Conservation (phyloP, 2,113 vertebrate genomes). For the Rhabdomys dilectus region DNA sequence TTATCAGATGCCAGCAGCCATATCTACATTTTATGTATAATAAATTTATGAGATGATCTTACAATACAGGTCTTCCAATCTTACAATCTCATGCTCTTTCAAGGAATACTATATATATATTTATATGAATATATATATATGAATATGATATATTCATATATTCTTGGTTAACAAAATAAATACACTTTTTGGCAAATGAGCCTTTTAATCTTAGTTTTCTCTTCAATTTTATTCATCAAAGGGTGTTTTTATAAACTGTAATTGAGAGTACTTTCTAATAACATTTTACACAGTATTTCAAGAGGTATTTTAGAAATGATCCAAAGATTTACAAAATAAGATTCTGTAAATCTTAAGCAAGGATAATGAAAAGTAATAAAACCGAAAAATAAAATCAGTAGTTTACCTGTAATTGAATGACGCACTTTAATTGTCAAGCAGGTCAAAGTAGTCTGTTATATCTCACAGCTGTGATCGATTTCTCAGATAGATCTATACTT, state of each 20-base stretch:
- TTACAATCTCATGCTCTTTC: background rate
- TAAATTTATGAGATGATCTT: background rate
- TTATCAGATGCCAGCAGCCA: background rate
- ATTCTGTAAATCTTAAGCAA: background rate
- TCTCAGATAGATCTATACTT: background rate
- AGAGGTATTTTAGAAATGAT: background rate
- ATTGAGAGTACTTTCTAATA: background rate
- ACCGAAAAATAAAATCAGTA: background rate
- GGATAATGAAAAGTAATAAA: background rate
- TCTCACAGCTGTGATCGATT: background rate
- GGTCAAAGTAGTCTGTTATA: background rate
- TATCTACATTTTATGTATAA: background rate
- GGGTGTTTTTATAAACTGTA: background rate
- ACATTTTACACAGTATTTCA: background rate
- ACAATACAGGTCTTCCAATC: background rate
- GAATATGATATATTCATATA: background rate
- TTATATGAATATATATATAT: too few relatives aligned
- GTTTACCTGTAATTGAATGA: background rate
- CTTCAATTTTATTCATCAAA: background rate
- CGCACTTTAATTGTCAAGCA: background rate
- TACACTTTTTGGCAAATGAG: background rate
- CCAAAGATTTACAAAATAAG: background rate
- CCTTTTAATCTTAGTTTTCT: background rate
- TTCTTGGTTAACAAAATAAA: slow-evolving; percentile 2
- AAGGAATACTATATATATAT: background rate